Evolutionary conservation across 2,888 invertebrate species (phyloP), one percentile per base, ranked within the genome.

Genomic region (Agrochola circellaris): DNA sequence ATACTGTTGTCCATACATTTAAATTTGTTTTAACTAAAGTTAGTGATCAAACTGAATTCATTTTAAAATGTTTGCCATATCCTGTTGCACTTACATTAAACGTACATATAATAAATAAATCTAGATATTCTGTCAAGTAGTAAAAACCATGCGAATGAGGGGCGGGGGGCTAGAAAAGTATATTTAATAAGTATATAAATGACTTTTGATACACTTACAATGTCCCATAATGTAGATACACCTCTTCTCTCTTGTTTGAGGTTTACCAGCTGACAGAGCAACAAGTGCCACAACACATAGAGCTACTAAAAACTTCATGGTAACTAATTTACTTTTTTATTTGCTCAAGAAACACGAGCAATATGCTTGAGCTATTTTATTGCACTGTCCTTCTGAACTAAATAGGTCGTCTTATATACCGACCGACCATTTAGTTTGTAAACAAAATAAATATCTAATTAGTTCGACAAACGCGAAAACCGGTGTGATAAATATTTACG

Each of bases 1-100:
- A 26, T 17, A 51, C 34, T n/a, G 64, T 51, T 61, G 30, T 70
- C 20, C 58, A 66, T 73, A 56, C 72, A 83, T 85, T 84, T 69
- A 74, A 82, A 82, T 83, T 74, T 69, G 51, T 69, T 77, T 82
- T 77, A 77, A 75, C 61, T 74, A 60, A 77, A 81, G 48, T 83
- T 84, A n/a, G 67, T 81, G 42, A 81, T 62, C 65, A 77, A 66
- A 80, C 75, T 65, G 54, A 60, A 58, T 72, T 26, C 38, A 73
- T 81, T 83, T 72, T n/a, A n/a, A n/a, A 84, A 66, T 76, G 38
- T 69, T 61, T 15, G 38, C 48, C n/a, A 54, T 51, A 69, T 73
- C 20, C 23, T 15, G 34, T 34, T 64, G 6, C n/a, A n/a, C 42
- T 42, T 42, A 13, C 1, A 42, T 42, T 42, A 42, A 42, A 42